Conservation (phyloP, 2,113 vertebrate species). For the Peromyscus californicus region DNA sequence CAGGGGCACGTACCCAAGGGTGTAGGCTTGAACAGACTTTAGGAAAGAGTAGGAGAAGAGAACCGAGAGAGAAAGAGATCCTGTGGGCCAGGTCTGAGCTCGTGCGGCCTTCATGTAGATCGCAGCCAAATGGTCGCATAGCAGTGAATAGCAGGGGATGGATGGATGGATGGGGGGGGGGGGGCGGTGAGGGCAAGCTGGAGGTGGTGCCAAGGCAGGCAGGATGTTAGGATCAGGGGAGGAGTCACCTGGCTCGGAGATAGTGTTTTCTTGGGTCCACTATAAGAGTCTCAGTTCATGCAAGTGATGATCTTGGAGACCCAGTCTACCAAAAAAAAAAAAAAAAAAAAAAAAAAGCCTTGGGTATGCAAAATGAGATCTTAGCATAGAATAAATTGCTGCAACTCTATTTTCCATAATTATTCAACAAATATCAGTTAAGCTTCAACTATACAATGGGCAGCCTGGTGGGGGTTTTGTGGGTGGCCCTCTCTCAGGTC, state of each 20-base stretch:
- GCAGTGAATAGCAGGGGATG: too few species aligned
- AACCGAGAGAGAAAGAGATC: neutral
- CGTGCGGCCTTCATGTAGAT: rapidly evolving
- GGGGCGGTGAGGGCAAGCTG: rapidly evolving
- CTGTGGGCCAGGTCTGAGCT: neutral
- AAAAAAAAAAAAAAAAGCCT: neutral
- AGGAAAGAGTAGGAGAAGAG: neutral
- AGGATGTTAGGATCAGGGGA: neutral
- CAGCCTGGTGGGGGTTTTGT: rapidly evolving
- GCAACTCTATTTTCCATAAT: neutral
- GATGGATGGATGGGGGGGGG: neutral
- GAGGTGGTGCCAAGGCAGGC: neutral
- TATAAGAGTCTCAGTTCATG: neutral
- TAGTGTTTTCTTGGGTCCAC: neutral
- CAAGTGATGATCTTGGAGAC: neutral
- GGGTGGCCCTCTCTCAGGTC: neutral
- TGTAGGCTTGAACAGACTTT: neutral
- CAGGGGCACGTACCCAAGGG: neutral
- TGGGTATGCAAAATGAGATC: too few species aligned
- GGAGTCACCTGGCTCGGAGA: neutral
- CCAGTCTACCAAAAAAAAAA: neutral
- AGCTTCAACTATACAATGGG: too few species aligned
- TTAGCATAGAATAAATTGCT: neutral
- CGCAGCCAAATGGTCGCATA: rapidly evolving
- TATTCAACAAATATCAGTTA: neutral